Evolutionary conservation across 2,113 vertebrate species (phyloP).

Genomic region (Rhabdomys dilectus): DNA sequence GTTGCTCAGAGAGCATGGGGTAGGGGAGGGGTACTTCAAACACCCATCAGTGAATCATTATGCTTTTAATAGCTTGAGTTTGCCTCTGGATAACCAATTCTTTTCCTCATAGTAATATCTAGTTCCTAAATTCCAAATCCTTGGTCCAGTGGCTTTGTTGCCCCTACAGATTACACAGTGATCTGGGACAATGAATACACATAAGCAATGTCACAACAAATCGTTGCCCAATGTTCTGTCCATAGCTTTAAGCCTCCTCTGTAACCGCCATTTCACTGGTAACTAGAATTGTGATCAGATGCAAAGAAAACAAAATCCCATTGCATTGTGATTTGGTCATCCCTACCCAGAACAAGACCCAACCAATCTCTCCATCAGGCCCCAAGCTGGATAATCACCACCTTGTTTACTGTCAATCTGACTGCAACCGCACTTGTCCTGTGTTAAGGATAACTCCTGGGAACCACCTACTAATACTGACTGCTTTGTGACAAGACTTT

Average conservation of each 20-base stretch:
- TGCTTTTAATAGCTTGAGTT: neutral
- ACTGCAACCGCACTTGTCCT: neutral
- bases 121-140: neutral
- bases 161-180: neutral
- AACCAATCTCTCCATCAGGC: neutral
- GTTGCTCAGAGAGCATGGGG: neutral
- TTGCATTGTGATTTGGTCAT: too few species aligned
- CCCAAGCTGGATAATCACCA: fast-evolving
- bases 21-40: neutral
- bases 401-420: fast-evolving
- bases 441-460: neutral
- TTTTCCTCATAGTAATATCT: neutral
- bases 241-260: neutral
- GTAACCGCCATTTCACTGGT: neutral
- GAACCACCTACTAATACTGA: neutral
- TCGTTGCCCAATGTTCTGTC: neutral
- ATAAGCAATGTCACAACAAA: neutral
- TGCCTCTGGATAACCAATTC: neutral
- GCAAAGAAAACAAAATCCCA: neutral
- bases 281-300: neutral
- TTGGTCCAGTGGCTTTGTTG: neutral
- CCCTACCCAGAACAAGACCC: fast-evolving
- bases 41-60: neutral
- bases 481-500: neutral
- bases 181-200: fast-evolving